Percentiles rank a stretch among this genome's conserved stretches.
phyloP scores from a whole-genome alignment of 2,888 invertebrate species.

The Aspidiotus destructor region DNA sequence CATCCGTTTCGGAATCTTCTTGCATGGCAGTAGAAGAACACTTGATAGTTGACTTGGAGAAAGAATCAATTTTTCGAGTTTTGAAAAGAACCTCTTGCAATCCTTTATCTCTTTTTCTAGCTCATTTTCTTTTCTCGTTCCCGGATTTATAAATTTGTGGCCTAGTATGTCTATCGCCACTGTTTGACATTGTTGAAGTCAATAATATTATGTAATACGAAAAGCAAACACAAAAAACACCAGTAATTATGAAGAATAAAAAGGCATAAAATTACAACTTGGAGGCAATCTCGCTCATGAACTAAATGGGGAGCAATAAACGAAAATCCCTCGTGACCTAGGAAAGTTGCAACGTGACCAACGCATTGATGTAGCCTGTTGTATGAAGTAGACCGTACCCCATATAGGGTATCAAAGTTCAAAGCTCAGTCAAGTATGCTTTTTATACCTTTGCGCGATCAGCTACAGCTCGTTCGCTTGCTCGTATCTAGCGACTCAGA shows the following conservation, averaged over 20 bases:
- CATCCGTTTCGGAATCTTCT: neutral
- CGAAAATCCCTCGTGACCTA: neutral
- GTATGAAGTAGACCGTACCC: too few species aligned
- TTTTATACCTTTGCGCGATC: neutral
- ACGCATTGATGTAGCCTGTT: too few species aligned
- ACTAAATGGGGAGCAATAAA: neutral
- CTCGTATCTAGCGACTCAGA: neutral
- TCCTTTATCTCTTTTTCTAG: neutral
- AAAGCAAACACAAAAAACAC: neutral
- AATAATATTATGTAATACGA: neutral
- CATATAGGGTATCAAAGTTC: too few species aligned
- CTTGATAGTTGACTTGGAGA: neutral
- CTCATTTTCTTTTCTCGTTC: neutral
- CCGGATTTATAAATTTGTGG: constrained; percentile 1
- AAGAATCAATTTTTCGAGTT: neutral
- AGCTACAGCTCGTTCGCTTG: constrained; percentile 1
- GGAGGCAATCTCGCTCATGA: neutral
- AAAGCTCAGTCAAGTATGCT: constrained; percentile 1
- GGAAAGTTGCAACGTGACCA: too few species aligned
- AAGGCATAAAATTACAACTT: neutral
- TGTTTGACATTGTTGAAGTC: neutral
- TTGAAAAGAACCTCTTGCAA: neutral
- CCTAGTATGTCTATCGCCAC: neutral
- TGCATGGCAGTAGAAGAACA: neutral
- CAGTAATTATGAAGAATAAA: neutral